Conservation (phyloP, 2,797 vertebrate genomes). For the Paramormyrops hopkinsi region DNA sequence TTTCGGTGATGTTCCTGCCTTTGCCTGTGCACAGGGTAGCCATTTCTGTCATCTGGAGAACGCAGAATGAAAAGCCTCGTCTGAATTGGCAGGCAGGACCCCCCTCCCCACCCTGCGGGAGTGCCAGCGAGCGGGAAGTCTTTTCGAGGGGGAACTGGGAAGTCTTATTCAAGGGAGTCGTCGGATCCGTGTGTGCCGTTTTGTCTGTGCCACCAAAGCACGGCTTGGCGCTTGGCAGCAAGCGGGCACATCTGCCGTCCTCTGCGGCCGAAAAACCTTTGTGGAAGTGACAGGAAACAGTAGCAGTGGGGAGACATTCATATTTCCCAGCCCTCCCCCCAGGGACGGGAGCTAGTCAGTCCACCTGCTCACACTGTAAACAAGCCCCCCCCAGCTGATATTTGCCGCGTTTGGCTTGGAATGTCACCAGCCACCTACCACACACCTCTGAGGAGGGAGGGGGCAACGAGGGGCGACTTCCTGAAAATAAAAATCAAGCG, state of each 20-base stretch:
- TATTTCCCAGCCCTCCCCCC: neutral
- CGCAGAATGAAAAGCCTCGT: neutral
- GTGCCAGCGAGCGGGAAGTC: neutral
- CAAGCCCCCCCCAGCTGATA: neutral
- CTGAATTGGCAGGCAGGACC: neutral
- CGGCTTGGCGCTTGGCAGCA: constrained; percentile 8
- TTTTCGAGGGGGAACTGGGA: neutral
- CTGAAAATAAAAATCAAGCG: neutral
- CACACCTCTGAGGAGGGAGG: neutral
- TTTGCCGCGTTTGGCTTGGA: neutral
- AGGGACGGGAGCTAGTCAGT: neutral
- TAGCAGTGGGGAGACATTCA: neutral
- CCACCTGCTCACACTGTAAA: constrained; percentile 1
- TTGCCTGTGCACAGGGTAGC: neutral
- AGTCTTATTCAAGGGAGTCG: neutral
- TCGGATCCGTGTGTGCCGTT: neutral
- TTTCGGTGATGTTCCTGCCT: neutral
- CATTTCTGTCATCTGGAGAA: neutral
- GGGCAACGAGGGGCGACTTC: neutral
- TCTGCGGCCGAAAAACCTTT: constrained; percentile 1
- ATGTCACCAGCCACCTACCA: neutral
- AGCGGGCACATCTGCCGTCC: constrained; percentile 11
- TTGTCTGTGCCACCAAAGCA: neutral
- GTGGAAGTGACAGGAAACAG: constrained; percentile 1
- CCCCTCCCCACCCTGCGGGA: neutral